Percentiles rank a stretch among this genome's conserved stretches.
Conservation (phyloP, 2,888 invertebrate genomes). For the Charanyca ferruginea region DNA sequence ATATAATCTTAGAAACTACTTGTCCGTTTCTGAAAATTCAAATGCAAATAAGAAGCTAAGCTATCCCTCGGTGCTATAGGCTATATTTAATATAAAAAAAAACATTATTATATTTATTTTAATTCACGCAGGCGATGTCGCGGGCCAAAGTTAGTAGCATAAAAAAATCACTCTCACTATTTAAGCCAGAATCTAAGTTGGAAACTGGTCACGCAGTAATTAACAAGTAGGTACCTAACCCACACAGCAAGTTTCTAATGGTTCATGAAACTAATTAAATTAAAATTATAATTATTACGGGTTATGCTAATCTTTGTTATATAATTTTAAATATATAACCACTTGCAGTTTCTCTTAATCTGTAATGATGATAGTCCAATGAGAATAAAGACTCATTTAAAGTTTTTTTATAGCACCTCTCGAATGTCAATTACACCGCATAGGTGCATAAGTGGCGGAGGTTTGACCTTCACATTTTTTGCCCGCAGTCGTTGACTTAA, state of each 20-base stretch:
- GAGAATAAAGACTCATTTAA: conserved; percentile 1
- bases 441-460: too few relatives aligned
- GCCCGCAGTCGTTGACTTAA: too few relatives aligned
- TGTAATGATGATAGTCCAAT: conserved; percentile 11
- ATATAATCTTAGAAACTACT: too few relatives aligned
- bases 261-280: conserved; percentile 16
- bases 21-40: too few relatives aligned
- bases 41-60: too few relatives aligned
- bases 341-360: conserved; percentile 10
- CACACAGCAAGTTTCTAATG: conserved; percentile 14
- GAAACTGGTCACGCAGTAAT: neutral
- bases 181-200: neutral
- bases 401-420: too few relatives aligned
- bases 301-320: conserved; percentile 29
- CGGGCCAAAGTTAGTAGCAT: neutral
- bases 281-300: conserved; percentile 14
- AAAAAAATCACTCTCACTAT: conserved; percentile 1
- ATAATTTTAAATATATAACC: conserved; percentile 16
- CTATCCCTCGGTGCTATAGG: too few relatives aligned
- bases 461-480: too few relatives aligned
- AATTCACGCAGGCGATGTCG: too few relatives aligned
- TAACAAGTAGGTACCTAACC: neutral
- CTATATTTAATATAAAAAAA: too few relatives aligned
- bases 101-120: too few relatives aligned
- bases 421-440: too few relatives aligned